These are phyloP conservation scores for Lagorchestes hirsutus DNA, from an alignment of 2,797 vertebrate genomes.

Conservation along the genomic window DNA sequence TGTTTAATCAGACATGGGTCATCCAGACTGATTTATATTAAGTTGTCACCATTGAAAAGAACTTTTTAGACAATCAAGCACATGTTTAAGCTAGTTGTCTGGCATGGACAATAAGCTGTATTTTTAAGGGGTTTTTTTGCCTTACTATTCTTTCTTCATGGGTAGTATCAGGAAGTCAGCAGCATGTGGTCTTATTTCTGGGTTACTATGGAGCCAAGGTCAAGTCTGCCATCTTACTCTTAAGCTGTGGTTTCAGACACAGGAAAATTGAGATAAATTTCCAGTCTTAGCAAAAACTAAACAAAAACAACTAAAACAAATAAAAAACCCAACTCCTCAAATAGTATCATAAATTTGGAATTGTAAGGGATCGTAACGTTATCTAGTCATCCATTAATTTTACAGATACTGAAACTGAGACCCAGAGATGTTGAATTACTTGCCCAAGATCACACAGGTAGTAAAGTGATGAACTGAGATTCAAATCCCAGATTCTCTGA, in stretches of 20 bases:
- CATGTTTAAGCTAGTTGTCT: constrained; percentile 14
- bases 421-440: neutral
- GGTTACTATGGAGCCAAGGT: constrained; percentile 35
- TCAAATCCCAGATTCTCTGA: neutral
- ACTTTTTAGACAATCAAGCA: neutral
- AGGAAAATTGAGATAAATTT: constrained; percentile 22
- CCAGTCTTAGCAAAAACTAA: too few relatives aligned
- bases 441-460: neutral
- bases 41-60: neutral
- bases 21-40: neutral
- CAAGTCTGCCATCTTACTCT: constrained; percentile 15
- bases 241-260: constrained; percentile 44
- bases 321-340: too few relatives aligned
- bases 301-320: too few relatives aligned
- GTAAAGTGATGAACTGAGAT: neutral
- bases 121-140: neutral
- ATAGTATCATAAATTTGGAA: too few relatives aligned
- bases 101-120: fast-evolving
- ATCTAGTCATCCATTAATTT: too few relatives aligned
- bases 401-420: neutral
- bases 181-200: constrained; percentile 35
- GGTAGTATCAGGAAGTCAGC: neutral
- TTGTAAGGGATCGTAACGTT: too few relatives aligned
- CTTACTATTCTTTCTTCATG: constrained; percentile 63
- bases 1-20: constrained; percentile 51